These are phyloP conservation scores for Clangula hyemalis DNA, from an alignment of 2,797 vertebrate species.

Conservation along the genomic window DNA sequence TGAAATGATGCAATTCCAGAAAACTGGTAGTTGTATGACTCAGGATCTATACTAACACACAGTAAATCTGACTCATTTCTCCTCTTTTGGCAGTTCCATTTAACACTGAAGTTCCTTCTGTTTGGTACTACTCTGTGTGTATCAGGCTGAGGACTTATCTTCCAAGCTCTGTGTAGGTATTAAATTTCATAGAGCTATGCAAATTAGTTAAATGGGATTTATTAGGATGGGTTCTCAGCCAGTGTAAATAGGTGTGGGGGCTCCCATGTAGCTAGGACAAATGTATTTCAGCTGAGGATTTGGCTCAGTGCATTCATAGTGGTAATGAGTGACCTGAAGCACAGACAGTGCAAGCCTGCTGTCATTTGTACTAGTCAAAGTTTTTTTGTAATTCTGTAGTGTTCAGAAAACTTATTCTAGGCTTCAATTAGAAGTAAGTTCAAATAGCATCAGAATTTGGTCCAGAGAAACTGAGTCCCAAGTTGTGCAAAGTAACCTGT, in stretches of 20 bases:
- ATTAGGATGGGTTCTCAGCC: not conserved
- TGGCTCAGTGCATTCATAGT: not conserved
- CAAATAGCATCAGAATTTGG: slow-evolving; percentile 20
- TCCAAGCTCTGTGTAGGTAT: not conserved
- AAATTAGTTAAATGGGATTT: not conserved
- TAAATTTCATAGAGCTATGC: not conserved
- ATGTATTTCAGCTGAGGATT: not conserved
- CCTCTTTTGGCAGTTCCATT: not conserved
- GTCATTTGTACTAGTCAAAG: not conserved
- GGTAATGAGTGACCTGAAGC: not conserved
- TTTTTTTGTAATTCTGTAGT: not conserved
- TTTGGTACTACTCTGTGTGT: not conserved
- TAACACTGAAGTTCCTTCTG: not conserved
- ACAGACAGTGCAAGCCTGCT: not conserved
- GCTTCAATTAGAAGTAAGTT: not conserved
- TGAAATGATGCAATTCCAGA: not conserved
- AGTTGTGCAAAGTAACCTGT: slow-evolving; percentile 32
- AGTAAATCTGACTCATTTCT: not conserved
- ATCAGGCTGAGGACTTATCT: not conserved
- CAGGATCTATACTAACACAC: not conserved
- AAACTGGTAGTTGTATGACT: not conserved
- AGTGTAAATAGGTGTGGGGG: not conserved
- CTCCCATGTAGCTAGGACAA: not conserved
- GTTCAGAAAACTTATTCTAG: not conserved
- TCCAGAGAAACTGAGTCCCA: slow-evolving; percentile 49